Conservation (phyloP, 2,888 invertebrate genomes). For the Conistra vaccinii region DNA sequence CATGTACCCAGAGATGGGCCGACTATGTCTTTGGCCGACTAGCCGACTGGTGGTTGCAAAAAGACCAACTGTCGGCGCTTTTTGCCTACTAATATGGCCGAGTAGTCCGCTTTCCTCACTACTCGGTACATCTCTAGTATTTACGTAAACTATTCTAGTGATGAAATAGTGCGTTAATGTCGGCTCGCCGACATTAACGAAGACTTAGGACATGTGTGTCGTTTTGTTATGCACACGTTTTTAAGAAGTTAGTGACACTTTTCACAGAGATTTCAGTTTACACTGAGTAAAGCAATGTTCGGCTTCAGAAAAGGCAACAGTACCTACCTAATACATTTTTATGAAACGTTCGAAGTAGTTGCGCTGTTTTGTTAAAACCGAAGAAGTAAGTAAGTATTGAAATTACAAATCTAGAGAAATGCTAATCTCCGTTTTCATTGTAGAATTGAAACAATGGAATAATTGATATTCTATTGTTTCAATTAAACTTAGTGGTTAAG, state of each 20-base stretch:
- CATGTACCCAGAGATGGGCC: not conserved
- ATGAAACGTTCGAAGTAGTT: not conserved
- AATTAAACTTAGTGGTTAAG: too few species aligned
- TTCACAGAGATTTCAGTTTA: constrained; percentile 14
- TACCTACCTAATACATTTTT: not conserved
- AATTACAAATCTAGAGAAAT: not conserved
- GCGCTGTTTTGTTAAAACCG: not conserved
- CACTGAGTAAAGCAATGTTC: not conserved
- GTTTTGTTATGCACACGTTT: constrained; percentile 31
- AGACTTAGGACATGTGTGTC: constrained; percentile 19
- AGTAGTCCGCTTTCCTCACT: too few species aligned
- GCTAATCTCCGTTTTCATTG: not conserved
- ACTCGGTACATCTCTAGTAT: too few species aligned
- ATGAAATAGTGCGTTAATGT: constrained; percentile 46
- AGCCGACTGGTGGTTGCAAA: too few species aligned
- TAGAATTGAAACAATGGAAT: too few species aligned
- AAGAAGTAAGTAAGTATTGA: not conserved
- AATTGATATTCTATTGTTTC: too few species aligned
- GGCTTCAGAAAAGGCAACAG: not conserved
- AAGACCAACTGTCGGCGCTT: too few species aligned
- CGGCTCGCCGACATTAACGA: too few species aligned
- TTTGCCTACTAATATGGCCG: too few species aligned
- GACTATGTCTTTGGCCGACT: too few species aligned
- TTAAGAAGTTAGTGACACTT: constrained; percentile 40
- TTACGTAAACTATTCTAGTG: constrained; percentile 33